These are phyloP conservation scores for Camptogramma bilineatum DNA, from an alignment of 2,888 invertebrate genomes.

Conservation along the genomic window DNA sequence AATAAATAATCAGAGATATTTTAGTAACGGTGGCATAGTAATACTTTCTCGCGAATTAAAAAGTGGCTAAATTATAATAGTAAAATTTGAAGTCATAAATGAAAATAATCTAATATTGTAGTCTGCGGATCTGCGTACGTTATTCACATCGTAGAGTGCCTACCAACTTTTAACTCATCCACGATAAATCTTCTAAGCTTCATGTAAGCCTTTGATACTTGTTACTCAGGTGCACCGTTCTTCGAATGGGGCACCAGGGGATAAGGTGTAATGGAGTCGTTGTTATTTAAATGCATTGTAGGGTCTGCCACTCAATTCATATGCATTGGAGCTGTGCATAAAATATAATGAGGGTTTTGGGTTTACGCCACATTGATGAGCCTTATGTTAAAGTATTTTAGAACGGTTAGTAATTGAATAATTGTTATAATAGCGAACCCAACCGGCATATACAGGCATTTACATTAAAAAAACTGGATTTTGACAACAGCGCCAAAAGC, in stretches of 20 bases:
- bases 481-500: too few species aligned
- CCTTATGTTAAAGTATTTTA: not conserved
- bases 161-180: not conserved
- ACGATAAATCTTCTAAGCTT: conserved; percentile 2
- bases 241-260: conserved; percentile 62
- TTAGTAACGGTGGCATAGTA: too few species aligned
- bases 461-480: too few species aligned
- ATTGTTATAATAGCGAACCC: not conserved
- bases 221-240: conserved; percentile 61
- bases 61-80: too few species aligned
- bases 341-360: conserved; percentile 32
- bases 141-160: not conserved
- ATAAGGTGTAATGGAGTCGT: conserved; percentile 55
- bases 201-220: conserved; percentile 64
- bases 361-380: conserved; percentile 6
- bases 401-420: not conserved
- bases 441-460: not conserved
- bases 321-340: conserved; percentile 40
- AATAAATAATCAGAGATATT: too few species aligned
- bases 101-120: not conserved
- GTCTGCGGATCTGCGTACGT: not conserved
- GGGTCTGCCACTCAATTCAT: conserved; percentile 39
- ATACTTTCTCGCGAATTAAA: too few species aligned
- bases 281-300: conserved; percentile 57
- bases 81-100: too few species aligned